Base-by-base conservation (phyloP, 2,113 vertebrate species). In the Noturus placidus region DNA sequence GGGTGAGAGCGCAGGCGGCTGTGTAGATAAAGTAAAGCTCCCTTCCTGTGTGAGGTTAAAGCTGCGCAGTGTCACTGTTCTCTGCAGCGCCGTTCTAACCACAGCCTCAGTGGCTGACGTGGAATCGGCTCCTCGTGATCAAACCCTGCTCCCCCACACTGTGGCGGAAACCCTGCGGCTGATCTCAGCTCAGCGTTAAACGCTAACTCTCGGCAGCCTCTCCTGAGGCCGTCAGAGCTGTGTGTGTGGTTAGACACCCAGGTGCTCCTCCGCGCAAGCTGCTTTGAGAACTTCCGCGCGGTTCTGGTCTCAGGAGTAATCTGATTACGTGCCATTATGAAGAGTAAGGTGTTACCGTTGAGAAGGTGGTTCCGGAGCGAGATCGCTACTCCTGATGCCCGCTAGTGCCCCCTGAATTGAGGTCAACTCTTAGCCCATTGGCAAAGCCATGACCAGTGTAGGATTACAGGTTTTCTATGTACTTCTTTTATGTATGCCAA, bases 31-130 rank as follows among this genome's bases (percentile, higher is more conserved):
- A 94, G 92, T 84, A 91, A 85, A 70, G 93, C 94, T 90, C 85
- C 92, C 93, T 94, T 95, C 95, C 95, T 95, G 94, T 93, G 91
- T 92, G 94, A 93, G 93, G 93, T 95, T 93, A 94, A 92, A 91
- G 91, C 82, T 83, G 87, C 87, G 30, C 25, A 57, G 61, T 78
- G 82, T 70, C 50, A 78, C 87, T 17, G 82, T 76, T 88, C 93
- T 91, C 91, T 89, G 70, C 89, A 82, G 38, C 72, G 72, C 89
- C 89, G 80, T 91, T 10, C 72, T 86, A 89, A 91, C 88, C 88
- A 56, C 88, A 86, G 77, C 85, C 84, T 10, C 6, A 10, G 59
- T 57, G 6, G 38, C 88, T 82, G 83, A 89, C 46, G 20, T n/a
- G 38, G 82, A 83, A 85, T 42, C 89, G 42, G 87, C 74, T 52